phyloP scores from a whole-genome alignment of 2,888 invertebrate genomes.

The Drosophila paranaensis region DNA sequence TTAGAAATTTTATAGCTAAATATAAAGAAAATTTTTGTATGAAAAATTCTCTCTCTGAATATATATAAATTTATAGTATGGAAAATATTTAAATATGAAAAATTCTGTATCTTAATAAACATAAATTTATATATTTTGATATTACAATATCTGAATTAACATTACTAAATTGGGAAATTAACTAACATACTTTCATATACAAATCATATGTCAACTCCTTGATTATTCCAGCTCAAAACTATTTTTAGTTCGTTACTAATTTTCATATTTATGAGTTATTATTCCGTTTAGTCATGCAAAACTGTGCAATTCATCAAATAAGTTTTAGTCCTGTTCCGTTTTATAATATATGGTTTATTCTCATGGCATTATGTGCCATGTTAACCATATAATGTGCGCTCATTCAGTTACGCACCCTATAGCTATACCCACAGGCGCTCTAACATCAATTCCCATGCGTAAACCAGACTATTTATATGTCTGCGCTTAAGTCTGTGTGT shows the following conservation, averaged over 20 bases:
- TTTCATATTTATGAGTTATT: constrained; percentile 25
- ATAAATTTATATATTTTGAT: not conserved
- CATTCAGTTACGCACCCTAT: constrained; percentile 49
- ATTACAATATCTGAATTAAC: too few species aligned
- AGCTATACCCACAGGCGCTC: constrained; percentile 25
- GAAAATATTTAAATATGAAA: not conserved
- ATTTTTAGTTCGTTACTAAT: constrained; percentile 7
- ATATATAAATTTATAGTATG: not conserved
- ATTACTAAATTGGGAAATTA: too few species aligned
- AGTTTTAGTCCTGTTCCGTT: constrained; percentile 25
- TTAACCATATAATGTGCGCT: constrained; percentile 47
- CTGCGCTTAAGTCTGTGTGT: constrained; percentile 32
- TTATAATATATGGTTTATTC: constrained; percentile 52
- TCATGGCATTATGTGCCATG: constrained; percentile 39
- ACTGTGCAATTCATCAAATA: constrained; percentile 50
- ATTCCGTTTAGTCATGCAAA: constrained; percentile 50
- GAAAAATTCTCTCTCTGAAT: not conserved
- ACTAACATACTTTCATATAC: not conserved
- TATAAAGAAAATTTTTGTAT: too few species aligned
- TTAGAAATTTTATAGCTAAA: not conserved
- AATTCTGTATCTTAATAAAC: not conserved
- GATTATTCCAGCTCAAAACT: not conserved
- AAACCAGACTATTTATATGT: constrained; percentile 58
- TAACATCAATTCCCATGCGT: constrained; percentile 70
- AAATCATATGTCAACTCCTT: not conserved